Conservation (phyloP, 2,888 invertebrate species). For the Tholera decimalis region DNA sequence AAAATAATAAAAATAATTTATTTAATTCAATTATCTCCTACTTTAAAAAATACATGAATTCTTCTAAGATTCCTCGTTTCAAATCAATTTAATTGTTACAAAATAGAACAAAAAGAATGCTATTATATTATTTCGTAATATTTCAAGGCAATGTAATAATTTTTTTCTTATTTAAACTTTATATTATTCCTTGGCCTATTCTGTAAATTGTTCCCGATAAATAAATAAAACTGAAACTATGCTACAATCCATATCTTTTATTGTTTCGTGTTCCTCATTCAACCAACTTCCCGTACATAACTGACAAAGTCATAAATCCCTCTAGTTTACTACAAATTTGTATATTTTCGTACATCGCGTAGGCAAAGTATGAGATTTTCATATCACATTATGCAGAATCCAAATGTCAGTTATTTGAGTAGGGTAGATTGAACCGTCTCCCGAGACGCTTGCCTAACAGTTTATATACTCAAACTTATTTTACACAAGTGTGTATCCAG, state of each 20-base stretch:
- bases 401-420: constrained; percentile 68
- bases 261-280: neutral
- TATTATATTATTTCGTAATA: too few relatives aligned
- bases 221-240: too few relatives aligned
- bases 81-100: neutral
- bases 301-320: constrained; percentile 4
- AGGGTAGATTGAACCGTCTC: constrained; percentile 68
- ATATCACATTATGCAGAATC: constrained; percentile 59
- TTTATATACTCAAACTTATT: constrained; percentile 42
- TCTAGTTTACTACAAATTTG: constrained; percentile 17
- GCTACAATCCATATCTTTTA: neutral
- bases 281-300: neutral
- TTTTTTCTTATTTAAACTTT: too few relatives aligned
- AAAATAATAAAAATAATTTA: too few relatives aligned
- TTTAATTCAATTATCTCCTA: too few relatives aligned
- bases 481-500: constrained; percentile 14
- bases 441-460: constrained; percentile 56
- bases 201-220: too few relatives aligned
- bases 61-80: too few relatives aligned
- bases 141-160: too few relatives aligned
- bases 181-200: too few relatives aligned
- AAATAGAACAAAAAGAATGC: too few relatives aligned
- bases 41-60: too few relatives aligned
- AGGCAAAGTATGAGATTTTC: constrained; percentile 41
- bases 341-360: constrained; percentile 25